These are phyloP conservation scores for Molossus molossus DNA, from an alignment of 2,797 vertebrate genomes.

Conservation along the genomic window DNA sequence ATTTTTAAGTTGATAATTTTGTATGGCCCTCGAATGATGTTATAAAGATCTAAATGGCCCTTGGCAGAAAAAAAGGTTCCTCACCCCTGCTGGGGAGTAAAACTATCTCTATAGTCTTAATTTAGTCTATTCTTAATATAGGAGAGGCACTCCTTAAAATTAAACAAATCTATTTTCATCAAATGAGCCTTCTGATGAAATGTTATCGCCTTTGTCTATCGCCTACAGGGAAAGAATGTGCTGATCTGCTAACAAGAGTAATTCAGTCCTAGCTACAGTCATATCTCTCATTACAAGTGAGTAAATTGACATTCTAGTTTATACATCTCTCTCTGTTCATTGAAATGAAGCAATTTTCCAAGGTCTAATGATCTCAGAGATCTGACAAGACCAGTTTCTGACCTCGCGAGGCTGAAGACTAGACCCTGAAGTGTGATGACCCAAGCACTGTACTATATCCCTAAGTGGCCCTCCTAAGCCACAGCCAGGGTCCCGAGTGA, in stretches of 20 bases:
- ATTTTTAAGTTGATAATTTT: no score
- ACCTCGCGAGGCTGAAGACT: constrained; percentile 46
- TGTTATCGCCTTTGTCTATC: constrained; percentile 65
- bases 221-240: constrained; percentile 65
- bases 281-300: constrained; percentile 72
- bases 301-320: constrained; percentile 75
- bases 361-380: constrained; percentile 68
- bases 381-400: constrained; percentile 67
- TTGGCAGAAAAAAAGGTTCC: background rate
- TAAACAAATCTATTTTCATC: constrained; percentile 76
- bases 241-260: constrained; percentile 66
- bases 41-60: no score
- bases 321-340: constrained; percentile 63
- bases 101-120: constrained; percentile 47
- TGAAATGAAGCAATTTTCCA: constrained; percentile 75
- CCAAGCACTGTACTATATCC: background rate
- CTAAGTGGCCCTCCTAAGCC: background rate
- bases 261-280: constrained; percentile 69
- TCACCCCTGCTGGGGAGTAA: background rate
- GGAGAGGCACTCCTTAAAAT: constrained; percentile 65
- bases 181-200: constrained; percentile 73
- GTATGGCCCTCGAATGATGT: no score
- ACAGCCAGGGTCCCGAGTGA: background rate
- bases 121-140: constrained; percentile 70
- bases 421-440: background rate